These are phyloP conservation scores for Leptinotarsa peninsularis DNA, from an alignment of 2,888 invertebrate species.

Conservation along the genomic window DNA sequence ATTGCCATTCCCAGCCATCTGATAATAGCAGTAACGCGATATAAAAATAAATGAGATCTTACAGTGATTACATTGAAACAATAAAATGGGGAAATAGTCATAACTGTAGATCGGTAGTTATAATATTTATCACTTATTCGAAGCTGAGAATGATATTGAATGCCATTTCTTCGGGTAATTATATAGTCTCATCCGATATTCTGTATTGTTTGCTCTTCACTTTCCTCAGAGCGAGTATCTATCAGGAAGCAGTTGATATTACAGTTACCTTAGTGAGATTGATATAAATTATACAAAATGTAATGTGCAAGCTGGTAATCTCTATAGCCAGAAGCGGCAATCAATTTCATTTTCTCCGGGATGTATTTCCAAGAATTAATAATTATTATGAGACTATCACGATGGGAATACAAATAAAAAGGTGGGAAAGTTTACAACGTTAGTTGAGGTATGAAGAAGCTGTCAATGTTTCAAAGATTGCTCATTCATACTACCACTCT, in stretches of 20 bases:
- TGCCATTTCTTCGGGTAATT: slow-evolving; percentile 18
- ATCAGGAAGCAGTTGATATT: slow-evolving; percentile 28
- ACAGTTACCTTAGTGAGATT: slow-evolving; percentile 15
- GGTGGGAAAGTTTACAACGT: no score
- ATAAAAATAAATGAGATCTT: slow-evolving; percentile 6
- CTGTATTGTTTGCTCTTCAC: slow-evolving; percentile 33
- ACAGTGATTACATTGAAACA: slow-evolving; percentile 19
- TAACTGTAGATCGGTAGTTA: neutral
- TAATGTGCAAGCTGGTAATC: slow-evolving; percentile 16
- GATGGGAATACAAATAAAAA: no score
- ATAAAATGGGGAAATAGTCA: slow-evolving; percentile 15
- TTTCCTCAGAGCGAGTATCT: slow-evolving; percentile 32
- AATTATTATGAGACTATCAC: no score
- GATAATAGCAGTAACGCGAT: neutral
- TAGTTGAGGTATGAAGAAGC: no score
- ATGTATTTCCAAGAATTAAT: neutral
- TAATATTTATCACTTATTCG: neutral
- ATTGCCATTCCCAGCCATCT: slow-evolving; percentile 2
- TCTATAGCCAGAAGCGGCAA: neutral
- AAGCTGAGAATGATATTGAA: slow-evolving; percentile 1
- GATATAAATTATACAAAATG: slow-evolving; percentile 3
- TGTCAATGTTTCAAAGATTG: no score
- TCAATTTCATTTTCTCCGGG: slow-evolving; percentile 5
- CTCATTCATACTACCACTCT: no score
- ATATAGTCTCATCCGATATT: slow-evolving; percentile 16